Percentiles rank a stretch among this genome's conserved stretches.
These are phyloP conservation scores for Dendrolimus kikuchii DNA, from an alignment of 1,140 invertebrate species.

Conservation along the genomic window DNA sequence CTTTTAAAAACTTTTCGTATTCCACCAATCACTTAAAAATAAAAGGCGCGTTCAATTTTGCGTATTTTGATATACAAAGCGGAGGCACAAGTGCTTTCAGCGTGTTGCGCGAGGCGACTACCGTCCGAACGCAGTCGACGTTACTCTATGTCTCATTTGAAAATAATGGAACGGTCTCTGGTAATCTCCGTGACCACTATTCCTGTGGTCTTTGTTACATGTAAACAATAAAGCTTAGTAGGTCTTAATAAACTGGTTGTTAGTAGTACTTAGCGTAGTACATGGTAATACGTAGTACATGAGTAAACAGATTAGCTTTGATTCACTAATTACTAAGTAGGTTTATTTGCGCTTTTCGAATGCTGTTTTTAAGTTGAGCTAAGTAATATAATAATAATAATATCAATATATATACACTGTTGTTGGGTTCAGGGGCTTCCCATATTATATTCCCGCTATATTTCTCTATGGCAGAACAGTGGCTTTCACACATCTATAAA, in stretches of 20 bases:
- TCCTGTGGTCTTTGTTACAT: constrained; percentile 12
- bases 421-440: no score
- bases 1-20: constrained; percentile 12
- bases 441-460: no score
- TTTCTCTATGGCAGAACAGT: no score
- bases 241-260: constrained; percentile 21
- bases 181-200: constrained; percentile 14
- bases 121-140: constrained; percentile 20
- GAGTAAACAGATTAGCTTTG: constrained; percentile 36
- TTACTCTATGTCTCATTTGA: constrained; percentile 46
- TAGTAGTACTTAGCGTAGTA: constrained; percentile 21
- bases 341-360: not conserved
- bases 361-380: no score
- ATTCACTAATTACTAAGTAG: constrained; percentile 8
- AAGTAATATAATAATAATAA: no score
- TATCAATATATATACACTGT: no score
- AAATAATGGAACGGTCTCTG: constrained; percentile 21
- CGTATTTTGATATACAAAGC: constrained; percentile 15
- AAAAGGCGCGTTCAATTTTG: constrained; percentile 14
- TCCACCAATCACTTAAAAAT: constrained; percentile 20
- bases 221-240: constrained; percentile 12
- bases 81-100: constrained; percentile 31
- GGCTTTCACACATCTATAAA: no score
- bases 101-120: constrained; percentile 40
- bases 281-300: constrained; percentile 28